phyloP scores from a whole-genome alignment of 2,113 vertebrate genomes.

The Xiphophorus couchianus region DNA sequence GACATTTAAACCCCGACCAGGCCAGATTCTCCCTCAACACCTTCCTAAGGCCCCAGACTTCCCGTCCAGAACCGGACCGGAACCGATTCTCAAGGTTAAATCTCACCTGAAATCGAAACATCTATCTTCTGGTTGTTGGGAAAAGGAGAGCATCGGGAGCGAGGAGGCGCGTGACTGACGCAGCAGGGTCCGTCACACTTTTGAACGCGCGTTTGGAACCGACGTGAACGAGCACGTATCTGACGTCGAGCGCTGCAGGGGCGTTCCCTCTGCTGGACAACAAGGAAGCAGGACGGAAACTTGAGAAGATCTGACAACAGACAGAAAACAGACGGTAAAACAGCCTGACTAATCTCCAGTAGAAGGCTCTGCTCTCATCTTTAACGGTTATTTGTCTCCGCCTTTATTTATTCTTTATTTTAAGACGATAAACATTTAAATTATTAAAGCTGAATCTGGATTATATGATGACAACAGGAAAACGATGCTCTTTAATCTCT shows the following conservation, averaged over 20 bases:
- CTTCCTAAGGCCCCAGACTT: fast-evolving
- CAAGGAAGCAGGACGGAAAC: background rate
- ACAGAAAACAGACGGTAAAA: background rate
- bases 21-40: too few relatives aligned
- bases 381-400: background rate
- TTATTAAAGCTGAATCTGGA: too few relatives aligned
- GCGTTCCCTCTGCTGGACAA: background rate
- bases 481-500: too few relatives aligned
- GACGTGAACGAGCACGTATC: conserved; percentile 59
- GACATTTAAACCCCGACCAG: too few relatives aligned
- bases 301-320: background rate
- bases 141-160: conserved; percentile 63
- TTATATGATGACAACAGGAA: too few relatives aligned
- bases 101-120: conserved; percentile 85
- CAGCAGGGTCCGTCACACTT: conserved; percentile 46
- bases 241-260: background rate
- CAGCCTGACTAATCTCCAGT: too few relatives aligned
- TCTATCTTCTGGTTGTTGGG: conserved; percentile 69
- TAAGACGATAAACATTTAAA: too few relatives aligned
- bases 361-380: background rate
- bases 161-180: conserved; percentile 76
- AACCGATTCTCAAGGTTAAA: fast-evolving
- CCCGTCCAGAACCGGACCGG: fast-evolving
- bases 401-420: background rate
- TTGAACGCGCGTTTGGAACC: conserved; percentile 35